Evolutionary conservation across 2,113 vertebrate species (phyloP).

Genomic region (Cyphomyrus discorhynchus): DNA sequence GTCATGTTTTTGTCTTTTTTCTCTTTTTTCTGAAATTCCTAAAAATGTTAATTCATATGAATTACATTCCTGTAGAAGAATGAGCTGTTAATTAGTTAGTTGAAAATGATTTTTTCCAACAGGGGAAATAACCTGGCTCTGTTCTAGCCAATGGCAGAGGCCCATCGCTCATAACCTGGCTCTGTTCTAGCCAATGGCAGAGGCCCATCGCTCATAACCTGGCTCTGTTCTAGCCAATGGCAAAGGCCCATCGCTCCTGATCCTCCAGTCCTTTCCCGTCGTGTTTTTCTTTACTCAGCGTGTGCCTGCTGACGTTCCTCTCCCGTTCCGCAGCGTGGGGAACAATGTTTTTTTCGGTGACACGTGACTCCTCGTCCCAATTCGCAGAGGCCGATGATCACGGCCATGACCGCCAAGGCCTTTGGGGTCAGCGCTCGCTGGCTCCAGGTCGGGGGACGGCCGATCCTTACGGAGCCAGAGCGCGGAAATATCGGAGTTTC

Average conservation of each 20-base stretch:
- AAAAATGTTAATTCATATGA: constrained; percentile 10
- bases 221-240: no score
- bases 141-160: no score
- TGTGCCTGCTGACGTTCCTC: background rate
- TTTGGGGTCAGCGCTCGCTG: background rate
- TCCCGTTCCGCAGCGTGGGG: background rate
- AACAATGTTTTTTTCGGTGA: background rate
- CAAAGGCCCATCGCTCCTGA: no score
- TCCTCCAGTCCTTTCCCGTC: background rate
- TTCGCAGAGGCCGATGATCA: background rate
- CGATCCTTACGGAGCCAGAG: background rate
- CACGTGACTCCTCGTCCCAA: background rate
- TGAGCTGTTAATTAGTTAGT: background rate
- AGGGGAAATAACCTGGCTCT: background rate
- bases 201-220: no score
- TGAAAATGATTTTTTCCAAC: background rate
- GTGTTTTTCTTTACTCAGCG: background rate
- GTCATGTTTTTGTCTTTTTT: background rate
- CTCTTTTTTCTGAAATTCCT: background rate
- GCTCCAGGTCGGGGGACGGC: background rate
- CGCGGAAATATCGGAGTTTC: background rate
- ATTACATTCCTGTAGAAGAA: constrained; percentile 11
- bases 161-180: background rate
- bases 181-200: background rate
- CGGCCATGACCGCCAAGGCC: background rate